Percentiles rank a stretch among this genome's conserved stretches.
These are phyloP conservation scores for Thalassaphorura encarpata DNA, from an alignment of 1,140 invertebrate genomes.

Conservation along the genomic window DNA sequence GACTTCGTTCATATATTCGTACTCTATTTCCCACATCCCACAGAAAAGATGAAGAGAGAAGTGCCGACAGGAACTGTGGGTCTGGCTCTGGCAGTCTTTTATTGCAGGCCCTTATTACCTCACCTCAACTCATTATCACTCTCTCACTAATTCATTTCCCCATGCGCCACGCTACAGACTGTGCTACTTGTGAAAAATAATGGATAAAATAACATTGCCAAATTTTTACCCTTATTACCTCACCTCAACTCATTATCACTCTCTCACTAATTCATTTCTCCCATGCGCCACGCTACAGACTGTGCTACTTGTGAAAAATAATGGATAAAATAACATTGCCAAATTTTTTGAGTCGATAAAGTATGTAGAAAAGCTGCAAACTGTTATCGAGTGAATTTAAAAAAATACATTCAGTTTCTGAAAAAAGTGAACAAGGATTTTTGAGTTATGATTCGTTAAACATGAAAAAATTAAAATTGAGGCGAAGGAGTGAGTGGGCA, in stretches of 20 bases:
- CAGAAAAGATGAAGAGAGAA: too few species aligned
- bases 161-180: neutral
- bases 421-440: neutral
- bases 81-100: too few species aligned
- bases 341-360: neutral
- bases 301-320: neutral
- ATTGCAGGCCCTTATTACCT: too few species aligned
- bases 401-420: neutral
- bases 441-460: neutral
- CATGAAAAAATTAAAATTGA: neutral
- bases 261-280: too few species aligned
- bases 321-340: neutral
- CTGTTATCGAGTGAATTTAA: neutral
- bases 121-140: too few species aligned
- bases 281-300: neutral
- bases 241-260: too few species aligned
- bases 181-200: neutral
- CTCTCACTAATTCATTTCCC: too few species aligned
- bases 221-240: too few species aligned
- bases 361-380: neutral
- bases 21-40: too few species aligned
- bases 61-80: too few species aligned
- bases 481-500: neutral
- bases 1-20: too few species aligned
- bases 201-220: neutral